A percentile compares a stretch with the other conserved stretches of the same genome.
phyloP scores from a whole-genome alignment of 2,888 invertebrate species.

The Furcula furcula region DNA sequence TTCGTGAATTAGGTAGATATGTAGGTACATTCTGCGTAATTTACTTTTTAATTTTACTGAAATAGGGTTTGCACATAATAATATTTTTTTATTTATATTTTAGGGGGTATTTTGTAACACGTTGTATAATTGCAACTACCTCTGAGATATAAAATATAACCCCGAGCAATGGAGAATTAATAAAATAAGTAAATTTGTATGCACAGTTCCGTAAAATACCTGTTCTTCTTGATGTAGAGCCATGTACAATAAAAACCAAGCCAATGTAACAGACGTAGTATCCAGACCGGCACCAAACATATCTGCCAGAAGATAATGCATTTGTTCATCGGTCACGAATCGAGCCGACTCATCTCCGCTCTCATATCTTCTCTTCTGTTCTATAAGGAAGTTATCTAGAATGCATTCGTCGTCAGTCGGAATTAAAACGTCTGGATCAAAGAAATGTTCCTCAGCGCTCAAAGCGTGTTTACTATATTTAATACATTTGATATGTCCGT shows the following conservation, averaged over 20 bases:
- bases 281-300: constrained; percentile 94
- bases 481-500: constrained; percentile 67
- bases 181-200: no score
- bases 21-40: no score
- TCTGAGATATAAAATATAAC: no score
- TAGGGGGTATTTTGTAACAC: no score
- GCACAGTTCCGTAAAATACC: constrained; percentile 46
- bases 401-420: constrained; percentile 77
- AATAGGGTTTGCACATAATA: no score
- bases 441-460: constrained; percentile 60
- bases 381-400: constrained; percentile 84
- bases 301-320: constrained; percentile 89
- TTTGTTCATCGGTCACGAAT: constrained; percentile 85
- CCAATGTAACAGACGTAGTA: constrained; percentile 89
- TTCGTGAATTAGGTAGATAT: no score
- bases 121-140: no score
- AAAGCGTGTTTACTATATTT: constrained; percentile 62
- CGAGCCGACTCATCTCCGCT: constrained; percentile 60
- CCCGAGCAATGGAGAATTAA: no score
- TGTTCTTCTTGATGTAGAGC: constrained; percentile 85
- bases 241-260: constrained; percentile 92
- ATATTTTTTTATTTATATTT: no score
- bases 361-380: constrained; percentile 77
- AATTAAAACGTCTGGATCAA: constrained; percentile 62
- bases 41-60: no score